Evolutionary conservation across 2,888 invertebrate genomes (phyloP).

Genomic region (Idaea biselata): DNA sequence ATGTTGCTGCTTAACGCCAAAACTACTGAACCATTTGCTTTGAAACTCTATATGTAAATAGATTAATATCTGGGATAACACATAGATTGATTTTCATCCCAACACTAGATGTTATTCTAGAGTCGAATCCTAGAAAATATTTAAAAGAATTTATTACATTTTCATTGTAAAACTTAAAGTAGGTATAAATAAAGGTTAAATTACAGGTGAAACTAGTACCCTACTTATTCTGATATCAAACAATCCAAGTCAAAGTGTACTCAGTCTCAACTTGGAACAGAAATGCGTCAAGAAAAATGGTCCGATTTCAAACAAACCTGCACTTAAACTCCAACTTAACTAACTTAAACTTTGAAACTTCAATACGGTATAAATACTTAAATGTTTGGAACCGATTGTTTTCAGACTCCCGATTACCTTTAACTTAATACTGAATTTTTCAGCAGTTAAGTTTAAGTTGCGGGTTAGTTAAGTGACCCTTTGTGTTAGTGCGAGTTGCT

Average conservation of each 20-base stretch:
- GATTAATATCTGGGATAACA: no score
- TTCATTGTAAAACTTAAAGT: neutral
- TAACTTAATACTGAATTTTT: conserved; percentile 2
- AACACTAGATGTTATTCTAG: no score
- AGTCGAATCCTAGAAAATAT: no score
- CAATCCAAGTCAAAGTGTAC: neutral
- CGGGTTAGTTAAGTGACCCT: neutral
- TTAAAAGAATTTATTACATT: no score
- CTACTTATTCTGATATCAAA: neutral
- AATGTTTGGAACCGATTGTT: conserved; percentile 20
- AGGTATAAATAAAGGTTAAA: neutral
- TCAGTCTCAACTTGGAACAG: neutral
- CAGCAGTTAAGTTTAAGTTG: conserved; percentile 3
- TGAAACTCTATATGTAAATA: no score
- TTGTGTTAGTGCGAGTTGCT: neutral
- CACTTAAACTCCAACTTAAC: neutral
- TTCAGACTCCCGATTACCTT: conserved; percentile 11
- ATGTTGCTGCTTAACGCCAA: no score
- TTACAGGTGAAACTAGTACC: neutral
- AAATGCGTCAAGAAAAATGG: neutral
- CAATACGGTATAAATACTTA: conserved; percentile 20
- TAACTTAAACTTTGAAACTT: conserved; percentile 12
- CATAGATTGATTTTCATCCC: no score
- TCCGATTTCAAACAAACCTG: neutral
- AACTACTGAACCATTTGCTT: no score